phyloP scores from a whole-genome alignment of 2,113 vertebrate genomes.

The Crocuta crocuta region DNA sequence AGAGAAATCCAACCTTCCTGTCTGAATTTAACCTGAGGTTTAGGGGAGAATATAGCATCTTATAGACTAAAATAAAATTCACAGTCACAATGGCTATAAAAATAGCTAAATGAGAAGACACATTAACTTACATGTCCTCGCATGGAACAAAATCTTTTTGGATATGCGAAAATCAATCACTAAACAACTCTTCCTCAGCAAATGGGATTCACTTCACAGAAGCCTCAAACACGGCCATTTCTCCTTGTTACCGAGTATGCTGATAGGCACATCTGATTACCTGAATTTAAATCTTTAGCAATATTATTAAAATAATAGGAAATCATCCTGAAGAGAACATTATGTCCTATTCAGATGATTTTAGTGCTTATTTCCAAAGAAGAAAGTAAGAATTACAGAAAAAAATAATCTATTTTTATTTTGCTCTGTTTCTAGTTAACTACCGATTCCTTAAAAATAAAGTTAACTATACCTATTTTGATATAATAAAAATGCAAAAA shows the following conservation, averaged over 20 bases:
- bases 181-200: not conserved
- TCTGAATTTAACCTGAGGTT: constrained; percentile 51
- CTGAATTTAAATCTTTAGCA: not conserved
- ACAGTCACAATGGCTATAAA: not conserved
- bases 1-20: constrained; percentile 25
- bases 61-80: constrained; percentile 29
- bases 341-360: constrained; percentile 16
- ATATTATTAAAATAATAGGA: not conserved
- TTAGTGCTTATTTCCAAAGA: constrained; percentile 52
- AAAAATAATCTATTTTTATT: constrained; percentile 54
- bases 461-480: constrained; percentile 25
- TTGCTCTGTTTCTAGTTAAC: constrained; percentile 65
- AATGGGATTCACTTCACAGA: not conserved
- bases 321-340: constrained; percentile 46
- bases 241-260: not conserved
- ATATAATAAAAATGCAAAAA: constrained; percentile 49
- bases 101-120: constrained; percentile 43
- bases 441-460: constrained; percentile 51
- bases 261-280: not conserved
- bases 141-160: not conserved
- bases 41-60: constrained; percentile 30
- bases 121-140: not conserved
- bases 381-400: constrained; percentile 44
- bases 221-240: not conserved
- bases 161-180: constrained; percentile 9